phyloP scores from a whole-genome alignment of 2,113 vertebrate species.

The Epinephelus fuscoguttatus region DNA sequence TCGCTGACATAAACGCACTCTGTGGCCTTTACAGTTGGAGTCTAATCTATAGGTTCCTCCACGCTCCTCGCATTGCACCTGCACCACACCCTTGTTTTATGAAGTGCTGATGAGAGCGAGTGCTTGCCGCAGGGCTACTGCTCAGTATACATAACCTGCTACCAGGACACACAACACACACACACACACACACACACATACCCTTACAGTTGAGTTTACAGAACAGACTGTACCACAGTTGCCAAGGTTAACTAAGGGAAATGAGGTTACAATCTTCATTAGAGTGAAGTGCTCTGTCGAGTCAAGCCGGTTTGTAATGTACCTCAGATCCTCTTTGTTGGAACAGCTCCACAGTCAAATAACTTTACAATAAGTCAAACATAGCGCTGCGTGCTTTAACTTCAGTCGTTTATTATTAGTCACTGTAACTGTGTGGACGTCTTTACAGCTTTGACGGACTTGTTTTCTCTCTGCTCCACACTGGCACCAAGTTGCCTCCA shows the following conservation, averaged over 20 bases:
- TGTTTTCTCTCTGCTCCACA: constrained; percentile 43
- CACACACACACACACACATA: constrained; percentile 4
- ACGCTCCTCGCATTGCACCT: constrained; percentile 16
- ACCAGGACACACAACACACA: constrained; percentile 29
- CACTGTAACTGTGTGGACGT: constrained; percentile 5
- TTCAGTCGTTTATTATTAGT: background rate
- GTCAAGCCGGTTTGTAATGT: constrained; percentile 70
- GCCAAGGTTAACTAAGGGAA: constrained; percentile 71
- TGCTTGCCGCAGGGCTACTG: constrained; percentile 14
- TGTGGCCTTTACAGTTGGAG: background rate
- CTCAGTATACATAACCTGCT: constrained; percentile 23
- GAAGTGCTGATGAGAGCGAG: constrained; percentile 28
- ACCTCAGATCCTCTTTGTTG: constrained; percentile 10
- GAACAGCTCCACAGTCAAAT: constrained; percentile 4
- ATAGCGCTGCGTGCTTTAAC: background rate
- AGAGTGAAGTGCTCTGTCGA: constrained; percentile 56
- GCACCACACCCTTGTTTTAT: constrained; percentile 54
- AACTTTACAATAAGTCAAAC: background rate
- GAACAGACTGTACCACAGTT: constrained; percentile 56
- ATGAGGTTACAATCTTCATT: constrained; percentile 68
- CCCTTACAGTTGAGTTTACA: constrained; percentile 28
- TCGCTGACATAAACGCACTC: background rate
- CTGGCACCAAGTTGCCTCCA: constrained; percentile 50
- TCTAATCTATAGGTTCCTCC: constrained; percentile 15
- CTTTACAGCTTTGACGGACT: constrained; percentile 49